Evolutionary conservation across 2,888 invertebrate species (phyloP), one percentile per base, ranked within the genome.

Genomic region (Pterostichus madidus): DNA sequence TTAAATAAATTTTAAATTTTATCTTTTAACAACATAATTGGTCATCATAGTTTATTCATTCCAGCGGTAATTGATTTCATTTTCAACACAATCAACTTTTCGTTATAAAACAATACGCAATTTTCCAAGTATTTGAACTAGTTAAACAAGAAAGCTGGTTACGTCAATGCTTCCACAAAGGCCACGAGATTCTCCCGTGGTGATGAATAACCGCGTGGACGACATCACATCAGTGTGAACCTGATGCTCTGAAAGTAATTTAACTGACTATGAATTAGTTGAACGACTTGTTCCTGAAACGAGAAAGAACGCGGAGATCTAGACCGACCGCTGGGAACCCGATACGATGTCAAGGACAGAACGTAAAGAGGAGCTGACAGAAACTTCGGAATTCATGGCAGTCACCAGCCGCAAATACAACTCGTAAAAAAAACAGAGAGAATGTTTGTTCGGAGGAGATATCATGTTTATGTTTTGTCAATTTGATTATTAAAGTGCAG

Each of bases 201-300:
- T 64, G 64, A 56, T 56, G 15, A 2, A 56, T 17, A 56, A 15
- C 56, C n/a, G 5, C 10, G 31, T 31, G 31, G 39, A 6, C 15
- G 17, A 24, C 15, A 56, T 56, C 64, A 24, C 15, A 56, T 56
- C 64, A 35, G 35, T 35, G 6, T 39, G 13, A 64, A 31, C 17
- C 64, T 13, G 56, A 56, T 56, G 39, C 39, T 64, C 13, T 64
- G 32, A 64, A 64, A 64, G 64, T 39, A 64, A 64, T 64, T 64
- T 64, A 64, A 64, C 64, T 64, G 64, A 64, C 64, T 64, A 64
- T 39, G 13, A 64, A 64, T 64, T 64, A 64, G 35, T 64, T 64
- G 64, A 39, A 32, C 35, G 39, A 64, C 13, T 64, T 64, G 64
- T 64, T 64, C 64, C 64, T 64, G 64, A 15, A 56, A 31, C 1